Conservation (phyloP, 2,113 vertebrate species). For the Grammomys surdaster region DNA sequence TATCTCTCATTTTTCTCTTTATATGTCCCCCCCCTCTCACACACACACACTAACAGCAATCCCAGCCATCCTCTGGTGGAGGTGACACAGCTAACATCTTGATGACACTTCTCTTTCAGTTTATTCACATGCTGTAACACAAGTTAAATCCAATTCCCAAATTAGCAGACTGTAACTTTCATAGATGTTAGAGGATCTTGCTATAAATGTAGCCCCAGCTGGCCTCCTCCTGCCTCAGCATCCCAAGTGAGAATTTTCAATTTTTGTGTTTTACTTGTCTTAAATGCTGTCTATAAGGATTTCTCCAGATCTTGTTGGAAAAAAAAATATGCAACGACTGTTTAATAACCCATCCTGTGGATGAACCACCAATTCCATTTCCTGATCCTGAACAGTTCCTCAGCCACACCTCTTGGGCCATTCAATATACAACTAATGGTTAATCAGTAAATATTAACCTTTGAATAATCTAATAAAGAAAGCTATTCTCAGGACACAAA, state of each 20-base stretch:
- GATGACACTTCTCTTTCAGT: neutral
- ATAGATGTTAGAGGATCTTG: neutral
- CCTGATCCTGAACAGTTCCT: slow-evolving; percentile 1
- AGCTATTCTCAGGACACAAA: slow-evolving; percentile 27
- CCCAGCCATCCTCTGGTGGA: neutral
- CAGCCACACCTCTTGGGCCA: neutral
- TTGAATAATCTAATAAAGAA: neutral
- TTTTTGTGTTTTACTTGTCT: slow-evolving; percentile 21
- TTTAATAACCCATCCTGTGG: neutral
- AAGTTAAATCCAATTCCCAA: slow-evolving; percentile 23
- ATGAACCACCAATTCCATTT: neutral
- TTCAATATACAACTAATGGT: slow-evolving; percentile 20
- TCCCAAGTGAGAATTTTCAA: neutral
- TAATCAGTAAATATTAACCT: slow-evolving; percentile 3
- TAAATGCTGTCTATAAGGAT: neutral
- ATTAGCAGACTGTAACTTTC: slow-evolving; percentile 11
- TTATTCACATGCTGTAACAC: slow-evolving; percentile 16
- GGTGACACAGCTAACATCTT: slow-evolving; percentile 29
- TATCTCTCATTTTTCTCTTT: no score
- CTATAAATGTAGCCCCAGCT: neutral
- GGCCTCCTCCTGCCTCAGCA: neutral
- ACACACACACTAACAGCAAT: neutral
- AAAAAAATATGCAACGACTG: neutral
- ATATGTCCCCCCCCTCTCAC: no score
- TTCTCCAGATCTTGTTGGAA: slow-evolving; percentile 48